phyloP scores from a whole-genome alignment of 2,888 invertebrate species.

The Pharmacophagus antenor region DNA sequence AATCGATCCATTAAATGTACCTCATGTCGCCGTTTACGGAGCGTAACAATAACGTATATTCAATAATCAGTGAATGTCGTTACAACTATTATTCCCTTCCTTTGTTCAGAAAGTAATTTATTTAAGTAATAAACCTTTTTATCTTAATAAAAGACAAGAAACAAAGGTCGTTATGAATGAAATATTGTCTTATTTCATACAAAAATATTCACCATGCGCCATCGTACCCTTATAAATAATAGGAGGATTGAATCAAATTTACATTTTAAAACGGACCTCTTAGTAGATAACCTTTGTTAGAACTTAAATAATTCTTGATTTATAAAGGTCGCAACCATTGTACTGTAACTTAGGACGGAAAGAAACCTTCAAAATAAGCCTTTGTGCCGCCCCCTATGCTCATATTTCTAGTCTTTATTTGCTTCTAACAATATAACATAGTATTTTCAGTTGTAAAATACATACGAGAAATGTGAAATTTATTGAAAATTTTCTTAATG shows the following conservation, averaged over 20 bases:
- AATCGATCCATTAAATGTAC: too few species aligned
- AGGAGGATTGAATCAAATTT: slow-evolving; percentile 14
- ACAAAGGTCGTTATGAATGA: slow-evolving; percentile 22
- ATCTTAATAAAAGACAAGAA: slow-evolving; percentile 21
- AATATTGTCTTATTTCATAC: slow-evolving; percentile 15
- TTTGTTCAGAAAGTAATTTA: slow-evolving; percentile 16
- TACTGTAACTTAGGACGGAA: slow-evolving; percentile 3
- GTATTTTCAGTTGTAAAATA: background rate
- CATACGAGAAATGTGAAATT: background rate
- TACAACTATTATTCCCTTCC: background rate
- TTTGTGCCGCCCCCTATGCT: background rate
- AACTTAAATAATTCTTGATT: slow-evolving; percentile 14
- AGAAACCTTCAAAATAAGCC: background rate
- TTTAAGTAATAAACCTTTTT: slow-evolving; percentile 16
- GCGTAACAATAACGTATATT: background rate
- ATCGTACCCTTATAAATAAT: slow-evolving; percentile 19
- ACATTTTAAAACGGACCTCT: slow-evolving; percentile 15
- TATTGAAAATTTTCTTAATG: background rate
- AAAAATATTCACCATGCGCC: slow-evolving; percentile 20
- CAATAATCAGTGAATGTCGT: background rate
- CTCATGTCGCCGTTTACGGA: background rate
- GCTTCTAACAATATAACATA: background rate
- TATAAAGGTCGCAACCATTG: background rate
- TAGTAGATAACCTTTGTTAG: slow-evolving; percentile 17
- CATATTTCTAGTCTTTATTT: background rate